Conservation (phyloP, 2,797 vertebrate species). For the Chaetophractus vellerosus region DNA sequence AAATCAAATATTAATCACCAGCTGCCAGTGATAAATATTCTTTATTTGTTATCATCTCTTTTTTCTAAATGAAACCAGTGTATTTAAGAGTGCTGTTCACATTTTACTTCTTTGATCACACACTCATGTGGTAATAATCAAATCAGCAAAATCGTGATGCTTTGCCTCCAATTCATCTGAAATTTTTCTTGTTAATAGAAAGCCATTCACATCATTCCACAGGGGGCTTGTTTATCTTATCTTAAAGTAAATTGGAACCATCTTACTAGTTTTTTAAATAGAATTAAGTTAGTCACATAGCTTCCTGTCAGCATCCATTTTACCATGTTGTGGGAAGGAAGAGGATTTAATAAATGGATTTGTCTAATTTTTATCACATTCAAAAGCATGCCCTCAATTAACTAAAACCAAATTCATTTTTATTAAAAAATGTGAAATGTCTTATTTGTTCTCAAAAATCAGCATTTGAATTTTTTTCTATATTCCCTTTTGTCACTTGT, state of each 20-base stretch:
- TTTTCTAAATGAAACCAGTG: conserved; percentile 81
- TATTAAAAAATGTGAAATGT: background rate
- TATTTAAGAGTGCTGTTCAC: conserved; percentile 64
- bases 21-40: conserved; percentile 77
- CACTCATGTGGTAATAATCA: conserved; percentile 79
- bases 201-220: conserved; percentile 73
- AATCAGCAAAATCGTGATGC: conserved; percentile 76
- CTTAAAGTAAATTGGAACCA: conserved; percentile 75
- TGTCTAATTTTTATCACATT: background rate
- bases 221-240: conserved; percentile 80
- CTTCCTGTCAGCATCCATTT: background rate
- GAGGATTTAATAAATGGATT: background rate
- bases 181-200: conserved; percentile 78
- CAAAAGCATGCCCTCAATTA: background rate
- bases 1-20: conserved; percentile 84
- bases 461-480: background rate
- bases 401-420: background rate
- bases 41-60: conserved; percentile 81
- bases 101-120: conserved; percentile 81
- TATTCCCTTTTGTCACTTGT: background rate
- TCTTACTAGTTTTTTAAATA: conserved; percentile 51
- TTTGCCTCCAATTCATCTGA: conserved; percentile 80
- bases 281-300: background rate
- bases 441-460: background rate
- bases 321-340: background rate